Evolutionary conservation across 2,888 invertebrate species (phyloP).

Genomic region (Kryphioiulus occultus): DNA sequence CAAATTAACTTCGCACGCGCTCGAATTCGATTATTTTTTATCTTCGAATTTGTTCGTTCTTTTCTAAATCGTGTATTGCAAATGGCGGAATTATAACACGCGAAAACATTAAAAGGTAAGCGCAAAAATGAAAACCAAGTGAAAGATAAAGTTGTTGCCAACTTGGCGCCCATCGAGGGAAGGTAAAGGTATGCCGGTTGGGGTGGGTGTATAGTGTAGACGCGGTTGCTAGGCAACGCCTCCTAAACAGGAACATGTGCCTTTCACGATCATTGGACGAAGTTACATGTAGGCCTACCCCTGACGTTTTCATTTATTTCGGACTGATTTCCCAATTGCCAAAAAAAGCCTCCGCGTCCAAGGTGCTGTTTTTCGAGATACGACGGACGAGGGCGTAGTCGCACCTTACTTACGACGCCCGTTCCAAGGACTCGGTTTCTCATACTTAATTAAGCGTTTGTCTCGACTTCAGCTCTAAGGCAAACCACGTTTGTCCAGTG

Average conservation of each 20-base stretch:
- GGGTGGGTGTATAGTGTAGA: neutral
- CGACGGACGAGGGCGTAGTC: neutral
- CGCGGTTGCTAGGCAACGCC: slow-evolving; percentile 20
- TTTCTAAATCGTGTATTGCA: too few species aligned
- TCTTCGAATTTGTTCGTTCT: too few species aligned
- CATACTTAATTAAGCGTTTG: neutral
- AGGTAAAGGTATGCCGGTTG: neutral
- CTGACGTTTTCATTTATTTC: neutral
- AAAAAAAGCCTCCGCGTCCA: neutral
- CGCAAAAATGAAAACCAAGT: too few species aligned
- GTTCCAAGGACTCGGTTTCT: neutral
- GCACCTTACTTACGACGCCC: neutral
- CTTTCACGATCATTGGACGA: neutral
- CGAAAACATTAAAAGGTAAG: too few species aligned
- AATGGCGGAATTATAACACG: too few species aligned
- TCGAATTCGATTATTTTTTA: too few species aligned
- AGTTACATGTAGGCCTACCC: neutral
- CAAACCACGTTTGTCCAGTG: neutral
- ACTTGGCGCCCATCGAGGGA: neutral
- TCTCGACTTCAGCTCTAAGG: neutral
- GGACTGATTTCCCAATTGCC: neutral
- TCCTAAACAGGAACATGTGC: slow-evolving; percentile 36
- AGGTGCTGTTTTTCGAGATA: neutral
- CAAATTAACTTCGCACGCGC: too few species aligned
- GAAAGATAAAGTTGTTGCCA: neutral